Evolutionary conservation across 2,113 vertebrate species (phyloP), one percentile per base, ranked within the genome.

Genomic region (Lepus timidus): DNA sequence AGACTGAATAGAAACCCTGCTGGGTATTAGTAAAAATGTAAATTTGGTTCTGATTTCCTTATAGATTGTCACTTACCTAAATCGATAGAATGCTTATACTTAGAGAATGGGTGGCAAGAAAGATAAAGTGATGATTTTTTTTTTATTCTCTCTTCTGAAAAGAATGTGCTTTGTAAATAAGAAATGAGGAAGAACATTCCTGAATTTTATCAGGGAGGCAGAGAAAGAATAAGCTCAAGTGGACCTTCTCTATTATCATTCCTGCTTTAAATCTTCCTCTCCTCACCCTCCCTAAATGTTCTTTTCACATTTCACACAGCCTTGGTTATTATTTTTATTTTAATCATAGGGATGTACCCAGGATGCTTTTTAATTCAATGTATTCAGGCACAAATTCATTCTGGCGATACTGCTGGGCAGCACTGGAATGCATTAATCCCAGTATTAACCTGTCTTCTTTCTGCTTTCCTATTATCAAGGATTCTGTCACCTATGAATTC

Each of bases 31-130:
- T 81, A 29, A 70, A 90, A 85, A 94, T 70, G 6, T 81, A 94
- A 90, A 88, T 92, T 65, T 89, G 58, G 3, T 52, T 91, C 81
- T 58, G 39, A 62, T 90, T 51, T 89, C 64, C 86, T 89, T 93
- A 78, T 58, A 87, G 70, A 80, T 17, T 61, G 44, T 44, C 16
- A 65, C n/a, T 87, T 93, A 49, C 25, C 6, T 88, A 85, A 76
- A 89, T 91, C 71, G 73, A 64, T 49, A 62, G 36, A 85, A 92
- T 79, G 31, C 88, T 80, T 88, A 79, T 75, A 80, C 61, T 51
- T 91, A 86, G 17, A 17, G 19, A 67, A 82, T 16, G 17, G 49
- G 17, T 91, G 67, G 25, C 75, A 1, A 89, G 17, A 62, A 93
- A 76, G 52, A 78, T 23, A 71, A 79, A 90, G 31, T 68, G 61